A percentile compares a stretch with the other conserved stretches of the same genome.
Conservation (phyloP, 2,888 invertebrate species). For the Phorcus lineatus region DNA sequence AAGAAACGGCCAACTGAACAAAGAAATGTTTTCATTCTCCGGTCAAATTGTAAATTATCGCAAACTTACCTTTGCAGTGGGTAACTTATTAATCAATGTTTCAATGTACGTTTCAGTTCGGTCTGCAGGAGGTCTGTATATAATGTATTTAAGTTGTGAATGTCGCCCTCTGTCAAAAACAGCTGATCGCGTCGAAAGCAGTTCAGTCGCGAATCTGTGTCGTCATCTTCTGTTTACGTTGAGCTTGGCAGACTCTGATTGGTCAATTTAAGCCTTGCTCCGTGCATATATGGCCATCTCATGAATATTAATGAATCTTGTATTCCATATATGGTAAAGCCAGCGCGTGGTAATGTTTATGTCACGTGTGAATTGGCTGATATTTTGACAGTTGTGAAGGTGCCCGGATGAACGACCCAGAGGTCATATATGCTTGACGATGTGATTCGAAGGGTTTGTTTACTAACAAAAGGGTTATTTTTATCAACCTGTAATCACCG, state of each 20-base stretch:
- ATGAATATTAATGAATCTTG: slow-evolving; percentile 60
- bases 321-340: slow-evolving; percentile 37
- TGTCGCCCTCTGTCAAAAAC: slow-evolving; percentile 31
- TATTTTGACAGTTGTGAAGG: slow-evolving; percentile 27
- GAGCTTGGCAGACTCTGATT: slow-evolving; percentile 32
- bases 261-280: slow-evolving; percentile 31
- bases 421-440: neutral
- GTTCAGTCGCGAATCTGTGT: slow-evolving; percentile 36
- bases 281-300: slow-evolving; percentile 41
- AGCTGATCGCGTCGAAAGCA: slow-evolving; percentile 46
- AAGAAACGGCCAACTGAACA: neutral
- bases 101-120: neutral
- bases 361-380: slow-evolving; percentile 39
- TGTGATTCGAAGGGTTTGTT: neutral
- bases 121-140: neutral
- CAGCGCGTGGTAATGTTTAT: slow-evolving; percentile 41
- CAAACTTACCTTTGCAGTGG: slow-evolving; percentile 2
- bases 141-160: neutral
- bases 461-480: slow-evolving; percentile 3
- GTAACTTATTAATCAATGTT: neutral
- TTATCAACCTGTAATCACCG: neutral
- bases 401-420: neutral
- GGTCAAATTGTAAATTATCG: neutral
- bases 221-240: slow-evolving; percentile 50
- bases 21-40: neutral